Evolutionary conservation across 2,797 vertebrate genomes (phyloP), one percentile per base, ranked within the genome.

Genomic region (Dendrocincla tyrannina): DNA sequence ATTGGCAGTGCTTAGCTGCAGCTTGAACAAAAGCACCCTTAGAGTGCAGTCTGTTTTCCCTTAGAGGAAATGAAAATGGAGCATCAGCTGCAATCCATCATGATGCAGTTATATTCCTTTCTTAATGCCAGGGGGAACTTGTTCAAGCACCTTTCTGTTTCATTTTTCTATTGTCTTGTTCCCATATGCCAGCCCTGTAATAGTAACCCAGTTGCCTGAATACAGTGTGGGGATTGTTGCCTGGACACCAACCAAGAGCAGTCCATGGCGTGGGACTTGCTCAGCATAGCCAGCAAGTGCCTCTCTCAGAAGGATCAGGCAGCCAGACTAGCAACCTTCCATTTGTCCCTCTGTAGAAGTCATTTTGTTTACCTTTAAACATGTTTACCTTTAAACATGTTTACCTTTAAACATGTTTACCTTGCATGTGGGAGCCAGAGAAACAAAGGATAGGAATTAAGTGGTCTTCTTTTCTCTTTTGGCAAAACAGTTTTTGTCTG

Each of bases 181-280:
- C 5, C 11, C 20, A 22, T 4, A 11, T 52, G 18, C 12, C 49
- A 68, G 19, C 3, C 6, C 58, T 1, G 0, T 28, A 50, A 15
- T 1, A 46, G 7, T 50, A n/a, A 66, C 27, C 19, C 32, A 28
- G 8, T 11, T 20, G 37, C 13, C n/a, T 32, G 13, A 27, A 25
- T 11, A 19, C 14, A 41, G 10, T 2, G 0, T 1, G 3, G n/a
- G 41, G 28, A 6, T 15, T 46, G 32, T 19, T 55, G 27, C 8
- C 20, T 50, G 30, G 50, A 39, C n/a, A 73, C 18, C 5, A 13
- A 6, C 32, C 0, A 11, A 58, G 27, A 33, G 52, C 11, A 91
- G 9, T 7, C 44, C 0, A 0, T n/a, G 39, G 8, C 17, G 23
- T 53, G 22, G 24, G 22, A 17, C 62, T 90, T 3, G 0, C 50